phyloP scores from a whole-genome alignment of 2,888 invertebrate genomes.

The Unio delphinus region DNA sequence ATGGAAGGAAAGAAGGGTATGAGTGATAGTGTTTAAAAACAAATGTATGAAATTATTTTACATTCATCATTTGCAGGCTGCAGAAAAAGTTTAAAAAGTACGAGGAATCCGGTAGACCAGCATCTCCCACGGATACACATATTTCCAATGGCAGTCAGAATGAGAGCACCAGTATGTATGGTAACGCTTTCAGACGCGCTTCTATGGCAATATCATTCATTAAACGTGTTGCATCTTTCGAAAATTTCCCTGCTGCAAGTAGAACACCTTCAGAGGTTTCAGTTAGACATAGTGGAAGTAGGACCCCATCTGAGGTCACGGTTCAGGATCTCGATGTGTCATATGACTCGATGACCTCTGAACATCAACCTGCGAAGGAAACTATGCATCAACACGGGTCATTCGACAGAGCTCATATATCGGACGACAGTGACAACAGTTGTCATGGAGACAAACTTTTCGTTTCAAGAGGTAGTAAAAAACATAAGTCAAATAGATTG shows the following conservation, averaged over 20 bases:
- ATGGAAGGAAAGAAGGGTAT: too few species aligned
- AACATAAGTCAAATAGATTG: neutral
- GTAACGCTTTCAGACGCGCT: slow-evolving; percentile 44
- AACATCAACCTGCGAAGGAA: slow-evolving; percentile 6
- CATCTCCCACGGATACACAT: slow-evolving; percentile 45
- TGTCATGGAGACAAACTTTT: too few species aligned
- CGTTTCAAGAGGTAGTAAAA: too few species aligned
- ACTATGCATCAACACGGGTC: slow-evolving; percentile 2
- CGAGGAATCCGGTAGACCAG: slow-evolving; percentile 32
- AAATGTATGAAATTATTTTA: neutral
- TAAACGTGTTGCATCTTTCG: too few species aligned
- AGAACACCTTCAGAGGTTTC: too few species aligned
- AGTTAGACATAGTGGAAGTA: slow-evolving; percentile 1
- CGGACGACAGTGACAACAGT: too few species aligned
- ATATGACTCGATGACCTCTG: slow-evolving; percentile 14
- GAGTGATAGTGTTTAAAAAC: too few species aligned
- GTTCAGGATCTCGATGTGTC: slow-evolving; percentile 21
- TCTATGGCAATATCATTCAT: slow-evolving; percentile 42
- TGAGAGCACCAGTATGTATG: slow-evolving; percentile 46
- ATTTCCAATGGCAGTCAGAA: slow-evolving; percentile 32
- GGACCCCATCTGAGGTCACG: slow-evolving; percentile 19
- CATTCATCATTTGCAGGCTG: slow-evolving; percentile 31
- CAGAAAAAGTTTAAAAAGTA: slow-evolving; percentile 29
- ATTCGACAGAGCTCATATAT: too few species aligned
- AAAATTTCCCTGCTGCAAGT: too few species aligned